Evolutionary conservation across 2,113 vertebrate species (phyloP).

Genomic region (Rhodinocichla rosea): DNA sequence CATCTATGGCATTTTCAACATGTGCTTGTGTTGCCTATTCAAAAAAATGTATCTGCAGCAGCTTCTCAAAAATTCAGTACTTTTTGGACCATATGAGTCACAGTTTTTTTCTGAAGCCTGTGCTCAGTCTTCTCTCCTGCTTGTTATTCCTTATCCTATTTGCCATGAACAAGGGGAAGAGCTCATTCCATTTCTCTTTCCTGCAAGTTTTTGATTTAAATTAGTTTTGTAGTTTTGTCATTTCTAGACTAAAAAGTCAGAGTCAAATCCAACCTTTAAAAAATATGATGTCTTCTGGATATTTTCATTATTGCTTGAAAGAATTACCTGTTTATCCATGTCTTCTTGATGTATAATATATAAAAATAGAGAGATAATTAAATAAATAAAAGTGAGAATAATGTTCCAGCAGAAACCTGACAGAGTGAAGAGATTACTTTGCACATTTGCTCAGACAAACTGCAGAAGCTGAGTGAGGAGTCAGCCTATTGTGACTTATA

Average conservation of each 20-base stretch:
- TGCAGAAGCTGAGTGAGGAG: background rate
- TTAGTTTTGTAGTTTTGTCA: background rate
- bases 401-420: background rate
- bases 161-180: background rate
- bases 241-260: background rate
- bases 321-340: background rate
- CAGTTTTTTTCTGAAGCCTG: background rate
- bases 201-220: background rate
- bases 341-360: background rate
- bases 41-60: background rate
- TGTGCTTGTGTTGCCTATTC: background rate
- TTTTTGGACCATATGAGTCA: background rate
- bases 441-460: background rate
- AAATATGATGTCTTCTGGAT: background rate
- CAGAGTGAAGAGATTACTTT: background rate
- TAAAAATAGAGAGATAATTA: background rate
- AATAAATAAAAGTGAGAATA: background rate
- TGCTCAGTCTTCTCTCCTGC: background rate
- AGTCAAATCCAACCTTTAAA: background rate
- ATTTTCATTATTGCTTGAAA: background rate
- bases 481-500: background rate
- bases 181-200: background rate
- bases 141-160: background rate
- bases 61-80: background rate
- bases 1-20: background rate